Conservation (phyloP, 2,113 vertebrate genomes). For the Alectura lathami region DNA sequence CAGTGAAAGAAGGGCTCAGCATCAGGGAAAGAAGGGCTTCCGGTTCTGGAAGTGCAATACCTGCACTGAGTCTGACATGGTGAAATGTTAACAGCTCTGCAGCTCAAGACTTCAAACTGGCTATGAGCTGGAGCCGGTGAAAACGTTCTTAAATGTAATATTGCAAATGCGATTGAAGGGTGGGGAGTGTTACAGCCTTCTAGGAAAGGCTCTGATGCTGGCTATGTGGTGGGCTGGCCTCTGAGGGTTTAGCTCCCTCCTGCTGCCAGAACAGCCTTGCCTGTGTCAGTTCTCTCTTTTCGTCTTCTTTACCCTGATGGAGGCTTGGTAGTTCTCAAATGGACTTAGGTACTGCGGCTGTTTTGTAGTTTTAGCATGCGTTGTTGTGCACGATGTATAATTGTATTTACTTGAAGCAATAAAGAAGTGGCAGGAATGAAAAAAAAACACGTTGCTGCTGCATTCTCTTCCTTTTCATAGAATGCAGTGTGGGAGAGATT, state of each 20-base stretch:
- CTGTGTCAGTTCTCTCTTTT: background rate
- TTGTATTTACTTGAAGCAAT: background rate
- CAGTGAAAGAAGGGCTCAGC: background rate
- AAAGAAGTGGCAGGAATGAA: background rate
- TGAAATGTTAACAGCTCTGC: background rate
- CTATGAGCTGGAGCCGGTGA: background rate
- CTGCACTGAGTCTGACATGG: background rate
- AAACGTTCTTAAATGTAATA: background rate
- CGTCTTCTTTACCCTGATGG: background rate
- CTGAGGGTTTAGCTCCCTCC: background rate
- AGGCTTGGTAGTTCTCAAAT: background rate
- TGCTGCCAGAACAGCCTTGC: background rate
- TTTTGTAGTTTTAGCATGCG: background rate
- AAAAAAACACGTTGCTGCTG: background rate
- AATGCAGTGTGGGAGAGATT: background rate
- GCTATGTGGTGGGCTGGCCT: background rate
- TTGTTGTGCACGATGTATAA: background rate
- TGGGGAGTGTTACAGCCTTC: background rate
- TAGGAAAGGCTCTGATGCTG: background rate
- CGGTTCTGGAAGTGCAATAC: background rate
- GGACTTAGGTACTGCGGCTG: background rate
- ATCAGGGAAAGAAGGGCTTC: background rate
- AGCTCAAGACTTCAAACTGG: background rate
- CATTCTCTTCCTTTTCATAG: background rate
- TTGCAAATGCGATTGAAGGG: background rate